Evolutionary conservation across 1,140 invertebrate genomes (phyloP).

Genomic region (Tetranychus cinnabarinus): DNA sequence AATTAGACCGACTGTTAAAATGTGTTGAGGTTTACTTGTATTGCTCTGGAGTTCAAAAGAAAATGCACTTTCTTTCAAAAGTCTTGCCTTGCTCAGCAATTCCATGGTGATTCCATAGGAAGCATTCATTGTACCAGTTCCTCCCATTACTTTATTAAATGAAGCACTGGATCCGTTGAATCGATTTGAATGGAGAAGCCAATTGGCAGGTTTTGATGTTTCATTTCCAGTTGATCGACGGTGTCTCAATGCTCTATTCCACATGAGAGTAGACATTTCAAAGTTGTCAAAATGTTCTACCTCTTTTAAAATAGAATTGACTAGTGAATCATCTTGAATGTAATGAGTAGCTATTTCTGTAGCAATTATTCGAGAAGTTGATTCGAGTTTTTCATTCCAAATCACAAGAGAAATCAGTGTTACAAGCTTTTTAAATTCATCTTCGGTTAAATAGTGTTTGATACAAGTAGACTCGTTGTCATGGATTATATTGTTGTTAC

Average conservation of each 20-base stretch:
- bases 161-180: conserved; percentile 6
- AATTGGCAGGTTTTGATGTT: neutral
- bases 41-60: conserved; percentile 36
- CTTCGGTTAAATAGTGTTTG: too few species aligned
- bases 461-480: too few species aligned
- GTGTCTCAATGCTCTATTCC: conserved; percentile 2
- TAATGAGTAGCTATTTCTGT: conserved; percentile 40
- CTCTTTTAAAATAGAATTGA: conserved; percentile 1
- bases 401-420: conserved; percentile 2
- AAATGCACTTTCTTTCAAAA: conserved; percentile 39
- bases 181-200: conserved; percentile 24
- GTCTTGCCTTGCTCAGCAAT: conserved; percentile 44
- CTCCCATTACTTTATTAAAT: conserved; percentile 7
- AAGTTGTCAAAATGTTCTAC: conserved; percentile 8
- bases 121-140: conserved; percentile 27
- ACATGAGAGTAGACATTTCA: conserved; percentile 9
- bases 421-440: neutral
- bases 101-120: conserved; percentile 44
- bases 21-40: conserved; percentile 22
- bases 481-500: neutral
- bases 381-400: conserved; percentile 29
- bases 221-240: neutral
- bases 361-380: conserved; percentile 41
- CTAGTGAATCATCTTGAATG: conserved; percentile 6
- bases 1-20: conserved; percentile 42